phyloP scores from a whole-genome alignment of 2,888 invertebrate genomes.

The Leptinotarsa tumamoca region DNA sequence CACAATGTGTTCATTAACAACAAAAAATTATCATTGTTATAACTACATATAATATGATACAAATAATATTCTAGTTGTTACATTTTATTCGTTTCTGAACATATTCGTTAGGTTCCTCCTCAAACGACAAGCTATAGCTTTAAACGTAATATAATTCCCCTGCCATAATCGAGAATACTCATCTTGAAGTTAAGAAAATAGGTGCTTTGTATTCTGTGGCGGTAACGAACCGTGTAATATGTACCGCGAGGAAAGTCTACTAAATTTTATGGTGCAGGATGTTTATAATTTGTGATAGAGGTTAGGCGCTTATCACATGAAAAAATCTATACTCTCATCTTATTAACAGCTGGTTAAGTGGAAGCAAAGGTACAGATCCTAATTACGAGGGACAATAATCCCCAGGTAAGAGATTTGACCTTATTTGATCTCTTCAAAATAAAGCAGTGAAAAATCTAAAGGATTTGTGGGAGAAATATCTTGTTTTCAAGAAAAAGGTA shows the following conservation, averaged over 20 bases:
- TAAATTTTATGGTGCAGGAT: slow-evolving; percentile 24
- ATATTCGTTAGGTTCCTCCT: background rate
- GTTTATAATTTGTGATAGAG: slow-evolving; percentile 24
- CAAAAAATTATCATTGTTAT: too few species aligned
- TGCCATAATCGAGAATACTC: slow-evolving; percentile 28
- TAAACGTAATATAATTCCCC: background rate
- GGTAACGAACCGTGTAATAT: slow-evolving; percentile 22
- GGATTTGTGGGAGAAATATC: too few species aligned
- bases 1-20: too few species aligned
- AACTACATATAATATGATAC: background rate
- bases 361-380: background rate
- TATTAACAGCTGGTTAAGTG: background rate
- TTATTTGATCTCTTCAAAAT: background rate
- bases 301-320: slow-evolving; percentile 14
- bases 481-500: too few species aligned
- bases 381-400: background rate
- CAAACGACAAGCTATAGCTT: background rate
- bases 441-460: too few species aligned
- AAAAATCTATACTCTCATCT: background rate
- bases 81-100: background rate
- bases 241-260: slow-evolving; percentile 22
- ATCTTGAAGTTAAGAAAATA: slow-evolving; percentile 26
- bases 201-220: slow-evolving; percentile 31
- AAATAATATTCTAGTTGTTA: background rate
- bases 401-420: background rate